phyloP scores from a whole-genome alignment of 2,888 invertebrate genomes.

The Acrobasis repandana region DNA sequence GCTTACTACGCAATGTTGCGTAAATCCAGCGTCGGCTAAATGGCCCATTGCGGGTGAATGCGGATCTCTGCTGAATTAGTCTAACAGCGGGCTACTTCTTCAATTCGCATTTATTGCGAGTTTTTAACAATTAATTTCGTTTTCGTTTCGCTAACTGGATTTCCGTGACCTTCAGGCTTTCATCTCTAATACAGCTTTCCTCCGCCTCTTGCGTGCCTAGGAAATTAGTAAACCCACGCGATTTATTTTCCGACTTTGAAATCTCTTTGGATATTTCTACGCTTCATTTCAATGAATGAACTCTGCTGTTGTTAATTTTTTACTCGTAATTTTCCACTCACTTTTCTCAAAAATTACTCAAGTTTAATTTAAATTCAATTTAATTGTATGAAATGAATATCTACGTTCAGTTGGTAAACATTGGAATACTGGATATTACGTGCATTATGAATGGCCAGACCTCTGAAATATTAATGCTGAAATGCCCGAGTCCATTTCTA shows the following conservation, averaged over 20 bases:
- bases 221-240: not conserved
- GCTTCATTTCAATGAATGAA: not conserved
- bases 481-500: slow-evolving; percentile 21
- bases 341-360: too few relatives aligned
- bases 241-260: not conserved
- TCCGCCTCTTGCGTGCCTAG: not conserved
- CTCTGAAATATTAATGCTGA: slow-evolving; percentile 29
- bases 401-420: not conserved
- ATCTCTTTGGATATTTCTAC: not conserved
- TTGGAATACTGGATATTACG: slow-evolving; percentile 21
- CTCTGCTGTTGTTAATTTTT: too few relatives aligned
- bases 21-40: slow-evolving; percentile 69
- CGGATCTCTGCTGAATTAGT: slow-evolving; percentile 71
- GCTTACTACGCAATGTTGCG: slow-evolving; percentile 69
- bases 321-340: too few relatives aligned
- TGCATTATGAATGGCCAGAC: slow-evolving; percentile 23
- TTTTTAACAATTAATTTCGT: slow-evolving; percentile 51
- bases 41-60: slow-evolving; percentile 69
- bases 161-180: slow-evolving; percentile 34
- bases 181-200: not conserved
- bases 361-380: not conserved
- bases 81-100: slow-evolving; percentile 70
- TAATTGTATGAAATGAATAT: not conserved
- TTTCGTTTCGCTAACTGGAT: slow-evolving; percentile 36
- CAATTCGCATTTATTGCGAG: slow-evolving; percentile 61